Evolutionary conservation across 2,888 invertebrate genomes (phyloP).

Genomic region (Cerceris ruficornis): DNA sequence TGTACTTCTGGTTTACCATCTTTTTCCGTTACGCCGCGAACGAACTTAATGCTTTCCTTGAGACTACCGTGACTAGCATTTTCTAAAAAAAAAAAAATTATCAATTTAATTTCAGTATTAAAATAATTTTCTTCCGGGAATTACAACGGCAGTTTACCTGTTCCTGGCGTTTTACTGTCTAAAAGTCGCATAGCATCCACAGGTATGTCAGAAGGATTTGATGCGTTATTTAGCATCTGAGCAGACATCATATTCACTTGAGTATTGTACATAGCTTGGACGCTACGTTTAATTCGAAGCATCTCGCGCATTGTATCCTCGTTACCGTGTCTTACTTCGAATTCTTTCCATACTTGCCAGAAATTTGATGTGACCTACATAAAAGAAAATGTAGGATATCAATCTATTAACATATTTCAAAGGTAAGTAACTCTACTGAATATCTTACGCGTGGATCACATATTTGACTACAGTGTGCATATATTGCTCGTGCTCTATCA

Average conservation of each 20-base stretch:
- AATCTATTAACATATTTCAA: neutral
- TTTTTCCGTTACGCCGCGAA: constrained; percentile 93
- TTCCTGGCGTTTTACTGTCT: constrained; percentile 87
- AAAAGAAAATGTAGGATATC: neutral
- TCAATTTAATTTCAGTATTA: neutral
- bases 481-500: constrained; percentile 97
- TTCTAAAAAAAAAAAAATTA: constrained; percentile 47
- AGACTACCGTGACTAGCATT: constrained; percentile 61
- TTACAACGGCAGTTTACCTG: constrained; percentile 34
- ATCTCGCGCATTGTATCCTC: constrained; percentile 99
- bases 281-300: constrained; percentile 98
- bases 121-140: neutral
- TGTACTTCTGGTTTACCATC: constrained; percentile 85
- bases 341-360: constrained; percentile 99
- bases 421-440: neutral
- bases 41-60: constrained; percentile 89
- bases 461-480: constrained; percentile 99
- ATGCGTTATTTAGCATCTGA: constrained; percentile 94
- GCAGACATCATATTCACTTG: constrained; percentile 99
- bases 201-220: constrained; percentile 86
- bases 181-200: constrained; percentile 94
- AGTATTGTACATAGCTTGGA: constrained; percentile 98
- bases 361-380: constrained; percentile 91
- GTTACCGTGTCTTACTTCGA: constrained; percentile 99
- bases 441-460: constrained; percentile 94